phyloP scores from a whole-genome alignment of 2,888 invertebrate genomes.

The Portevinia maculata region DNA sequence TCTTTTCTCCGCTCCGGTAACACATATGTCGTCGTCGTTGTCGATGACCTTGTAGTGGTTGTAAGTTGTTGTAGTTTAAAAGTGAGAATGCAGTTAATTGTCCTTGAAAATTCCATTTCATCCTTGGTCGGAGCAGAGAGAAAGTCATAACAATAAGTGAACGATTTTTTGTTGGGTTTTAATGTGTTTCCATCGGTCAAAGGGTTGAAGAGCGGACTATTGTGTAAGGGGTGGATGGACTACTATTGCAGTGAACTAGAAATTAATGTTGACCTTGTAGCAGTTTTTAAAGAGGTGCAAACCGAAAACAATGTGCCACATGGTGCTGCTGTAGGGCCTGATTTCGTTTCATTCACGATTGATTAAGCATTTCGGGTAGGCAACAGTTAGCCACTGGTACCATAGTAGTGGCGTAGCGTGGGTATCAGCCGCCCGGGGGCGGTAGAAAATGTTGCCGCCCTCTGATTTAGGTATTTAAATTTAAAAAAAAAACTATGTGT shows the following conservation, averaged over 20 bases:
- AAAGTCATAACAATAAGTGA: slow-evolving; percentile 67
- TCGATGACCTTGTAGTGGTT: slow-evolving; percentile 28
- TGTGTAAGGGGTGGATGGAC: neutral
- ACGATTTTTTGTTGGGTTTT: slow-evolving; percentile 33
- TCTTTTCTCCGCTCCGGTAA: slow-evolving; percentile 6
- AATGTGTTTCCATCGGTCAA: neutral
- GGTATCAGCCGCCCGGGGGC: too few species aligned
- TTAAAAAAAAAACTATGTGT: too few species aligned
- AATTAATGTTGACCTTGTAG: neutral
- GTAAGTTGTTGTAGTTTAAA: slow-evolving; percentile 47
- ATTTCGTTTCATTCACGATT: neutral
- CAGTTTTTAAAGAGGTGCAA: neutral
- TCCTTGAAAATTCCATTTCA: slow-evolving; percentile 69
- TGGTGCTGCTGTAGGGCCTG: neutral
- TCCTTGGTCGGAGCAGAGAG: slow-evolving; percentile 42
- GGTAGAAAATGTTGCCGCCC: too few species aligned
- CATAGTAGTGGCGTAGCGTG: too few species aligned
- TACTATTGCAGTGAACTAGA: neutral
- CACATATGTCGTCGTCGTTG: slow-evolving; percentile 54
- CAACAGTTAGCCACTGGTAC: too few species aligned
- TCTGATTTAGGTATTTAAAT: too few species aligned
- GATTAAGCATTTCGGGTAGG: too few species aligned
- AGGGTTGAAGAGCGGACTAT: neutral
- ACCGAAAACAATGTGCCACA: neutral
- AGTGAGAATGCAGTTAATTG: slow-evolving; percentile 71